Evolutionary conservation across 2,797 vertebrate species (phyloP).

Genomic region (Dipus sagitta): DNA sequence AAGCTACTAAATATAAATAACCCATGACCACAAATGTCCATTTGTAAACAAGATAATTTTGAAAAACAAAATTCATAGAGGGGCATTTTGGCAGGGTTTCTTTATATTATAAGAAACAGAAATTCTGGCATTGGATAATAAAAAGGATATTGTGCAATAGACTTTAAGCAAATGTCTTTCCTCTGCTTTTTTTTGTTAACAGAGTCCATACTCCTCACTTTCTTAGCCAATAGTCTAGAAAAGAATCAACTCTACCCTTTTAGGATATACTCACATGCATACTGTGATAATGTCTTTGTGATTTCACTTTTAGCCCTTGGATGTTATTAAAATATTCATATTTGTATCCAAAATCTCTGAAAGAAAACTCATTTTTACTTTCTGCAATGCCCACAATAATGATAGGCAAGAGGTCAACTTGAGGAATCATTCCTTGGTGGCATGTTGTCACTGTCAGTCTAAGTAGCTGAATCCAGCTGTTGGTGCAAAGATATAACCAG

Average conservation of each 20-base stretch:
- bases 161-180: neutral
- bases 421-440: neutral
- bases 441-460: neutral
- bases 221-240: too few relatives aligned
- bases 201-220: neutral
- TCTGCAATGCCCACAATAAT: neutral
- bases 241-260: neutral
- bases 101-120: slow-evolving; percentile 1
- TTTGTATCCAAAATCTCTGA: neutral
- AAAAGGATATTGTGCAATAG: neutral
- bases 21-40: neutral
- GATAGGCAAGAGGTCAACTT: neutral
- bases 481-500: neutral
- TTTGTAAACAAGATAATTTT: neutral
- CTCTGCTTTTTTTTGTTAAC: neutral
- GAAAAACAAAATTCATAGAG: neutral
- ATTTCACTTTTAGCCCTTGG: neutral
- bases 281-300: neutral
- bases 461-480: neutral
- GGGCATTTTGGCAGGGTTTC: neutral
- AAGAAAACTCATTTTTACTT: neutral
- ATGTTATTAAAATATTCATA: neutral
- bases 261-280: neutral
- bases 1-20: neutral
- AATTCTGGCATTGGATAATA: neutral